A percentile compares a stretch with the other conserved stretches of the same genome.
phyloP scores from a whole-genome alignment of 1,140 invertebrate genomes.

The Scaptomyza pallida region DNA sequence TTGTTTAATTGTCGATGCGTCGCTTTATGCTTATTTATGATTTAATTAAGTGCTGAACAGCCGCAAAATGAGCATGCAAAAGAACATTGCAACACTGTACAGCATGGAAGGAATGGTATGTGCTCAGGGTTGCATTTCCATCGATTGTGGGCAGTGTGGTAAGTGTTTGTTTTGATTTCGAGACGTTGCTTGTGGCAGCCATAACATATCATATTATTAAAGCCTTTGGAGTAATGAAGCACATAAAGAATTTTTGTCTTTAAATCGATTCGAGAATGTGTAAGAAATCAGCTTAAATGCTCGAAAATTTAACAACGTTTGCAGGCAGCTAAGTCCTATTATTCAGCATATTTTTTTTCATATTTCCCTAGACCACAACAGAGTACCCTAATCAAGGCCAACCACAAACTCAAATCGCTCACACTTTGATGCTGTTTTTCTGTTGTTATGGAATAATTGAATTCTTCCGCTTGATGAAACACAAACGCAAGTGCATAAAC shows the following conservation, averaged over 20 bases:
- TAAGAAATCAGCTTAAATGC: neutral
- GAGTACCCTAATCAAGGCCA: constrained; percentile 8
- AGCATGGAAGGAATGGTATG: neutral
- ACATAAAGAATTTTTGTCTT: neutral
- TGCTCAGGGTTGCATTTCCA: constrained; percentile 35
- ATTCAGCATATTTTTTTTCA: neutral
- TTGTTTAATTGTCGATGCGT: constrained; percentile 78
- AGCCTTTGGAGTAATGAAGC: constrained; percentile 19
- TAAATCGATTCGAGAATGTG: neutral
- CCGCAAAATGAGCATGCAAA: constrained; percentile 66
- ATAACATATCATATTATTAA: constrained; percentile 62
- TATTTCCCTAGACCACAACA: constrained; percentile 10
- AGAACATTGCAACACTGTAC: neutral
- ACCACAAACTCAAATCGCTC: neutral
- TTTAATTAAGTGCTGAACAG: constrained; percentile 76
- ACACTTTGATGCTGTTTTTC: constrained; percentile 58
- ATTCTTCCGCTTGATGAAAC: constrained; percentile 75
- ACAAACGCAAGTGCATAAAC: constrained; percentile 67
- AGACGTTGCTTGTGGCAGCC: constrained; percentile 59
- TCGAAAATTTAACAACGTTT: neutral
- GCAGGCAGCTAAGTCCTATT: too few relatives aligned
- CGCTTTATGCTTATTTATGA: constrained; percentile 82
- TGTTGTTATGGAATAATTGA: constrained; percentile 70
- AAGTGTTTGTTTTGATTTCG: constrained; percentile 73
- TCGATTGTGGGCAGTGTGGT: constrained; percentile 35